These are phyloP conservation scores for Charadrius vociferus DNA, from an alignment of 2,113 vertebrate genomes.

Conservation along the genomic window DNA sequence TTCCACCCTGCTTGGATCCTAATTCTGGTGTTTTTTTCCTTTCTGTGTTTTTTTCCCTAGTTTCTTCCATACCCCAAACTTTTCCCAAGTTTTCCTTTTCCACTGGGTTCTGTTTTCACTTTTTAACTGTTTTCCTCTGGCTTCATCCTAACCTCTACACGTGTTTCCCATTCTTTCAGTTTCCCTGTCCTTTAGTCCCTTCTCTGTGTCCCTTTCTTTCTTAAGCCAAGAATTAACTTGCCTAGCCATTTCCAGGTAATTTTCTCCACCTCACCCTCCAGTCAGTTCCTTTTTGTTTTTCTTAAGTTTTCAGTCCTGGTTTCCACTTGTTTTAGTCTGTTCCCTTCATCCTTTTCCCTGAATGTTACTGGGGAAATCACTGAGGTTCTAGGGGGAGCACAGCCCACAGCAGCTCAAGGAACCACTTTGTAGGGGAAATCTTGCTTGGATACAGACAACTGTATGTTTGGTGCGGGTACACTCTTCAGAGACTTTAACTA, in stretches of 20 bases:
- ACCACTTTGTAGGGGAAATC: background rate
- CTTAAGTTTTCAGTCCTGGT: background rate
- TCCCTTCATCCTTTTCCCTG: background rate
- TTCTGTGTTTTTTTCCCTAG: background rate
- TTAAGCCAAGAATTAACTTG: background rate
- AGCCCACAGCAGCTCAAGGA: background rate
- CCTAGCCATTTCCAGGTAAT: background rate
- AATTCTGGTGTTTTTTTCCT: background rate
- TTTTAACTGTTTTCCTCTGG: background rate
- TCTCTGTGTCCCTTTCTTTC: background rate
- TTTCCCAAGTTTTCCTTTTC: background rate
- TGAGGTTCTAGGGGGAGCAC: background rate
- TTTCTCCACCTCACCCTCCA: background rate
- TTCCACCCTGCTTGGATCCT: background rate
- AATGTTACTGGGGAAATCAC: rapidly evolving
- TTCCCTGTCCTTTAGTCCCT: background rate
- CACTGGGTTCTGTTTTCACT: background rate
- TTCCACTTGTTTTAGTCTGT: background rate
- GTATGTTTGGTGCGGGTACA: background rate
- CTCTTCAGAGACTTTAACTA: background rate
- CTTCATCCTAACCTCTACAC: background rate
- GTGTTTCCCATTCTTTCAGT: background rate
- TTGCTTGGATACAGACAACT: background rate
- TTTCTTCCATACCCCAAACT: background rate
- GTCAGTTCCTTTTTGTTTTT: background rate